Base-by-base conservation (phyloP, 2,797 vertebrate genomes). In the Microhierax caerulescens region DNA sequence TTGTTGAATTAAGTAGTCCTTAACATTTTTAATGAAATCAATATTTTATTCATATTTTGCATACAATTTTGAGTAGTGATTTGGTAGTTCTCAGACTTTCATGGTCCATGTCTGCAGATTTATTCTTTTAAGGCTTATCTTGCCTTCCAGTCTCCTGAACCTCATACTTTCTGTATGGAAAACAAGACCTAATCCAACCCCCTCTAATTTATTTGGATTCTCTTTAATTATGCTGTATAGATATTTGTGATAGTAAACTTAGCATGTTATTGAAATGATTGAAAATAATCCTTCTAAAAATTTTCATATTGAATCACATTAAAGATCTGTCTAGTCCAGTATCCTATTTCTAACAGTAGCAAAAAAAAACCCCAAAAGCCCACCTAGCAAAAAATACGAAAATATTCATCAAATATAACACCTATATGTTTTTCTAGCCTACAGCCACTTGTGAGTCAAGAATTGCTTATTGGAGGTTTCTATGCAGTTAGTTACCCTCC, bases 1-100 rank as follows among this genome's bases (percentile, higher is more conserved):
- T 98, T 98, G 96, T 97, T 97, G 98, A 98, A 98, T 98, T 98
- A 98, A 98, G 98, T 98, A 98, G 98, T 98, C 97, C 98, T 98
- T 98, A 98, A 98, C 98, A 98, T 98, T 98, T 98, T 98, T 98
- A 98, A 98, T 98, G 98, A 98, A 98, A 98, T 98, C 98, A 98
- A 98, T 98, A 98, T 98, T 98, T 98, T 98, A 98, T 98, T 98
- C 98, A 98, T 98, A 98, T 98, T 98, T 98, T 97, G 97, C 97
- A 98, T 97, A 97, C 97, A 97, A 94, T 98, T 98, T 97, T 98
- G 97, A 98, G 95, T 95, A 96, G 94, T 96, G 96, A 96, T 96
- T 98, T 97, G 89, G 75, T 87, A 92, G 90, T 90, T 95, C 88
- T 97, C 88, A 94, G 77, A 85, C 65, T 95, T 94, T 34, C 0